A percentile compares a stretch with the other conserved stretches of the same genome.
These are phyloP conservation scores for Gallinago media DNA, from an alignment of 2,113 vertebrate genomes.

Conservation along the genomic window DNA sequence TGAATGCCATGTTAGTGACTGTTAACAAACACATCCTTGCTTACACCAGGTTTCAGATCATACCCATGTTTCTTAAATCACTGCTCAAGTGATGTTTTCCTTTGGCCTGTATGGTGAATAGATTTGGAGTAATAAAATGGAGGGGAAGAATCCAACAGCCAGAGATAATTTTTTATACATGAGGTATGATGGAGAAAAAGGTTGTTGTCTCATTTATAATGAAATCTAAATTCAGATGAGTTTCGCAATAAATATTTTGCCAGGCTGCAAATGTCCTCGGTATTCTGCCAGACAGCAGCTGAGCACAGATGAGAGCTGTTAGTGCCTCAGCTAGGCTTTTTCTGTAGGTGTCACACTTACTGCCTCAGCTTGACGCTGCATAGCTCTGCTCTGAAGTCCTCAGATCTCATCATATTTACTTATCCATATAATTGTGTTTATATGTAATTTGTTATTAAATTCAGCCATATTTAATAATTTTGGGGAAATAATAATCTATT, in stretches of 20 bases:
- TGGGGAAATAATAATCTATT: neutral
- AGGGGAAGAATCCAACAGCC: neutral
- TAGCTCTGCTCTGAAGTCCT: neutral
- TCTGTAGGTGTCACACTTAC: neutral
- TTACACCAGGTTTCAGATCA: neutral
- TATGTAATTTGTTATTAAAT: neutral
- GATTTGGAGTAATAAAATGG: neutral
- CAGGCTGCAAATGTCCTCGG: neutral
- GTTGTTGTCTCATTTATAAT: neutral
- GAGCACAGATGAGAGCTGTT: neutral
- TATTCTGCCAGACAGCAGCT: neutral
- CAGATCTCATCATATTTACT: neutral
- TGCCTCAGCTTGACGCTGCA: neutral
- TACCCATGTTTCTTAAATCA: neutral
- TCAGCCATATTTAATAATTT: constrained; percentile 16
- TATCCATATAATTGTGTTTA: neutral
- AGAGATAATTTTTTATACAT: neutral
- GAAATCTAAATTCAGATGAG: constrained; percentile 18
- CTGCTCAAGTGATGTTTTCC: neutral
- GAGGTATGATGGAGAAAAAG: neutral
- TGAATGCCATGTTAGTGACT: neutral
- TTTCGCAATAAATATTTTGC: constrained; percentile 21
- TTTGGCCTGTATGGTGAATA: neutral
- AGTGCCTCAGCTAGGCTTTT: neutral
- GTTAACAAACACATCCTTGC: neutral